Base-by-base conservation (phyloP, 2,888 invertebrate species). In the Pseudoips prasinana region DNA sequence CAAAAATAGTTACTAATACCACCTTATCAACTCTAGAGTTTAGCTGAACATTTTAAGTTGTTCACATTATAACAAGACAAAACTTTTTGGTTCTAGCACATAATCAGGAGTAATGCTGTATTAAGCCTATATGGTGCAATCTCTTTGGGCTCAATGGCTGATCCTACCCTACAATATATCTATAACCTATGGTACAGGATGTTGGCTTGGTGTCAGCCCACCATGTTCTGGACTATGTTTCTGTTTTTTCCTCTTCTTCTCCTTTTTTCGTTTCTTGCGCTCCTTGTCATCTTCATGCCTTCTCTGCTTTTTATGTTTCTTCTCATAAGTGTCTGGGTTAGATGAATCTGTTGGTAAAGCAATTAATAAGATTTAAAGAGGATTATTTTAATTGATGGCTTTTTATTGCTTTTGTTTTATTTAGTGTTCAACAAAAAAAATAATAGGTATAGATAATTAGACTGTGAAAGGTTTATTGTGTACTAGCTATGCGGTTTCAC, bases 301-400 rank as follows among this genome's bases (percentile, higher is more conserved):
- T 73, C 96, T 97, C 67, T 96, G 96, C 74, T 97, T 97, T 90
- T 97, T 97, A 78, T 97, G 97, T 74, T 97, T 97, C 91, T 97
- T 97, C 70, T 97, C 97, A 63, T 96, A 96, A 8, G 95, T 94
- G 72, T 96, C 96, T 38, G 93, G 92, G 43, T 91, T 91, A 42
- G 91, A 90, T 17, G 91, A 90, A 69, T 92, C 92, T 92, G 64
- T 7, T 64, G 68, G 30, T 27, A 9, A 1, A 20, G 1, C 8
- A 18, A 6, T 18, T 18, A 18, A 18, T 18, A 18, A n/a, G n/a
- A n/a, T n/a, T n/a, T n/a, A n/a, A n/a, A n/a, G n/a, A n/a, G n/a
- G n/a, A n/a, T n/a, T n/a, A n/a, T n/a, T n/a, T n/a, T n/a, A n/a
- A n/a, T n/a, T n/a, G n/a, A n/a, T n/a, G n/a, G n/a, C n/a, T n/a